phyloP scores from a whole-genome alignment of 2,888 invertebrate genomes.

The Scaptomyza tumidula region DNA sequence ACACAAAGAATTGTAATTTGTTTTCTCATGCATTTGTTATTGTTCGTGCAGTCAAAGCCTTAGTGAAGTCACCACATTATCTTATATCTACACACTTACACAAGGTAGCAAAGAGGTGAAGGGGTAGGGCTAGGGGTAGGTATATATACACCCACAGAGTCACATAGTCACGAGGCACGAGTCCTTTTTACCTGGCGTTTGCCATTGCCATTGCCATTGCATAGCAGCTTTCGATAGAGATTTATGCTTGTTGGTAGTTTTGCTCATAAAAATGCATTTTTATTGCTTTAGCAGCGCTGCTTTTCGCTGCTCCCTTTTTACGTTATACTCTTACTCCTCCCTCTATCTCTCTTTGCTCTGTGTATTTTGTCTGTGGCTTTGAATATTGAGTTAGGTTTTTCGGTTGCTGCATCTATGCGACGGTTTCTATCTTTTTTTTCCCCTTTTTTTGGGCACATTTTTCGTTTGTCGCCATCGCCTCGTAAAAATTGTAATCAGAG shows the following conservation, averaged over 20 bases:
- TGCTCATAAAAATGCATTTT: slow-evolving; percentile 80
- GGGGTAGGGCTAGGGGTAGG: not conserved
- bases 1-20: slow-evolving; percentile 74
- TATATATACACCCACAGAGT: slow-evolving; percentile 11
- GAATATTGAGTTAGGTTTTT: slow-evolving; percentile 77
- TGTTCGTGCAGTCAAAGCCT: slow-evolving; percentile 69
- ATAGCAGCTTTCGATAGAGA: slow-evolving; percentile 80
- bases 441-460: slow-evolving; percentile 51
- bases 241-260: slow-evolving; percentile 80
- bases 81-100: slow-evolving; percentile 61
- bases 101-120: slow-evolving; percentile 1
- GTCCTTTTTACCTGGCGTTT: slow-evolving; percentile 32
- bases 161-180: slow-evolving; percentile 32
- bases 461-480: slow-evolving; percentile 59
- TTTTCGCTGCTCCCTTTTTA: slow-evolving; percentile 28
- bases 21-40: slow-evolving; percentile 79
- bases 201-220: slow-evolving; percentile 56
- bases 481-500: slow-evolving; percentile 79
- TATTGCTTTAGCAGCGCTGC: slow-evolving; percentile 71
- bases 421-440: not conserved
- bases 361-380: slow-evolving; percentile 53
- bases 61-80: slow-evolving; percentile 76
- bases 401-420: slow-evolving; percentile 52
- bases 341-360: not conserved
- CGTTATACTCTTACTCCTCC: not conserved